Evolutionary conservation across 2,888 invertebrate genomes (phyloP).

Genomic region (Prosapia bicincta): DNA sequence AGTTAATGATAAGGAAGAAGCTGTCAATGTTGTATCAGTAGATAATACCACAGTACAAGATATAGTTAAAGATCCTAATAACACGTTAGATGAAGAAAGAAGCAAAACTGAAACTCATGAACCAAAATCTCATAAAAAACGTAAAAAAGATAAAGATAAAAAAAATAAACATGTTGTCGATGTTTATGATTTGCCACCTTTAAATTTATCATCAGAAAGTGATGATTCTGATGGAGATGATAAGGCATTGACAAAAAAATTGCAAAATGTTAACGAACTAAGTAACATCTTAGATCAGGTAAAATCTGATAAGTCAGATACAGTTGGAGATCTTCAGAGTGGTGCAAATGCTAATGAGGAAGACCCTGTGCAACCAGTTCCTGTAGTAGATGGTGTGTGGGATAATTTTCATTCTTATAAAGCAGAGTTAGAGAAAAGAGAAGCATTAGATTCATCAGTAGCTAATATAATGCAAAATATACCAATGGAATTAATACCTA

Average conservation of each 20-base stretch:
- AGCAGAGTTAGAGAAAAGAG: conserved; percentile 60
- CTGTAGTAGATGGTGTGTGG: conserved; percentile 68
- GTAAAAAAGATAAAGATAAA: conserved; percentile 46
- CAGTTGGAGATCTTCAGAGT: conserved; percentile 10
- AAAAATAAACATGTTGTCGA: conserved; percentile 55
- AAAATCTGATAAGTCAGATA: conserved; percentile 1
- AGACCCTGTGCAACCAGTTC: conserved; percentile 35
- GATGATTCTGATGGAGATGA: conserved; percentile 62
- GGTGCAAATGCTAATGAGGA: conserved; percentile 20
- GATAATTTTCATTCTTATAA: conserved; percentile 73
- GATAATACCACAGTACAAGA: conserved; percentile 32
- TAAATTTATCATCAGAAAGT: conserved; percentile 77
- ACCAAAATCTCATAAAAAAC: conserved; percentile 43
- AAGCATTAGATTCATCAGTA: conserved; percentile 33
- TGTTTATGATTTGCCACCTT: conserved; percentile 68
- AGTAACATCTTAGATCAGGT: background rate
- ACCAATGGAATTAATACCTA: too few species aligned
- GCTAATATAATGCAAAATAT: background rate
- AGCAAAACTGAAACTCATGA: conserved; percentile 24
- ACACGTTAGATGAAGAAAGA: conserved; percentile 27
- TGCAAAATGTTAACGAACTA: conserved; percentile 2
- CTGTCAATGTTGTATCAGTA: conserved; percentile 43
- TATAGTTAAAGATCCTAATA: conserved; percentile 14
- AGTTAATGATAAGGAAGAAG: conserved; percentile 35
- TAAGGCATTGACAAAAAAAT: conserved; percentile 24